These are phyloP conservation scores for Etheostoma nigrum DNA, from an alignment of 2,797 vertebrate genomes.

Conservation along the genomic window DNA sequence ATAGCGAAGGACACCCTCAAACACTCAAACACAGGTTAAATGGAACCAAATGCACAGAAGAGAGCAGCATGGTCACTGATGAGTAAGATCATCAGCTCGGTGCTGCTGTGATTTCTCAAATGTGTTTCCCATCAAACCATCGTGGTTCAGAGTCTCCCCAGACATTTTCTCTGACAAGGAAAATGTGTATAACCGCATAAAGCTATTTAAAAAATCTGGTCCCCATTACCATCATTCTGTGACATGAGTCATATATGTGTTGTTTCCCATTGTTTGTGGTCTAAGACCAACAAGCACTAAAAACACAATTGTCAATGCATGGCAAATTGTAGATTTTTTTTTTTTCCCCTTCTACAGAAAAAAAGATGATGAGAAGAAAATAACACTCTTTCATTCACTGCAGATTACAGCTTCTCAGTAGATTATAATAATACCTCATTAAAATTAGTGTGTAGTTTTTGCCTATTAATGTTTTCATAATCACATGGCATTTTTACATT, in stretches of 20 bases:
- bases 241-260: slow-evolving; percentile 31
- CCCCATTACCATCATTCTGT: slow-evolving; percentile 66
- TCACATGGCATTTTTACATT: not conserved
- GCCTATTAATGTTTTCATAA: not conserved
- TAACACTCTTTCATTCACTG: not conserved
- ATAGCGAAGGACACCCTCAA: slow-evolving; percentile 69
- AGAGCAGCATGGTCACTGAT: slow-evolving; percentile 62
- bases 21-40: slow-evolving; percentile 63
- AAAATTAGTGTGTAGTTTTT: not conserved
- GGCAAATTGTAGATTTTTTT: not conserved
- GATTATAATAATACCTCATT: not conserved
- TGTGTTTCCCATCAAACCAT: slow-evolving; percentile 80
- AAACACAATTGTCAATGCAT: slow-evolving; percentile 2
- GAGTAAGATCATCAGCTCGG: slow-evolving; percentile 67
- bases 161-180: slow-evolving; percentile 67
- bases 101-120: slow-evolving; percentile 57
- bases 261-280: slow-evolving; percentile 27
- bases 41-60: slow-evolving; percentile 77
- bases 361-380: not conserved
- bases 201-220: slow-evolving; percentile 76
- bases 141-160: slow-evolving; percentile 53
- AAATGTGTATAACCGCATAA: slow-evolving; percentile 71
- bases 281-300: not conserved
- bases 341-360: not conserved
- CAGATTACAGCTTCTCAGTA: not conserved